Evolutionary conservation across 2,113 vertebrate species (phyloP), one percentile per base, ranked within the genome.

Genomic region (Thunnus thynnus): DNA sequence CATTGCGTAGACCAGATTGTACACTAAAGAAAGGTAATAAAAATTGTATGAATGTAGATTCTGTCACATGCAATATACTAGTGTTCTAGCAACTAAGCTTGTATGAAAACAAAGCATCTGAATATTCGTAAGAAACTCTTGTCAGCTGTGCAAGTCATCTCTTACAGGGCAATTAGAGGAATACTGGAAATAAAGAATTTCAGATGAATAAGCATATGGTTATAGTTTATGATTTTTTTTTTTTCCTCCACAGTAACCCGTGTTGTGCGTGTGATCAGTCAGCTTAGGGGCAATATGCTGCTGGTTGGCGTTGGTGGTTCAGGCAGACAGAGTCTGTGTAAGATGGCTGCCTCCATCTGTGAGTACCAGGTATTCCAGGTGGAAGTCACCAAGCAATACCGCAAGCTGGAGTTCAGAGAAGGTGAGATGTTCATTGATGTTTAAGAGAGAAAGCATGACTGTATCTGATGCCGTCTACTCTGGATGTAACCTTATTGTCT

Each of bases 271-370:
- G 97, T 98, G 20, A 97, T 97, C 67, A 95, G 97, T 75, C 96
- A 98, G 91, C 96, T 92, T 2, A 92, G 97, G 5, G 97, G 97
- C 13, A 97, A 97, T 93, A 97, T 97, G 96, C 94, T 98, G 41
- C 84, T 98, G 84, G 94, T 98, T 50, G 97, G 97, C 54, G 95
- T 97, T 0, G 96, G 97, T 11, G 96, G 97, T 78, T 98, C 97
- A 0, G 97, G 97, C 7, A 94, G 96, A 62, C 96, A 96, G 91
- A 98, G 97, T 25, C 91, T 98, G 51, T 94, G 96, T 5, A 96
- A 94, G 69, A 85, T 98, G 62, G 95, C 97, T 0, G 94, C 97
- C 3, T 96, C 67, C 85, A 96, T 97, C 88, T 97, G 96, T 25
- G 91, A 95, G 17, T 97, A 97, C 80, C 78, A 88, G 80, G 94